Percentiles rank a stretch among this genome's conserved stretches.
Evolutionary conservation across 2,113 vertebrate species (phyloP).

Genomic region (Chionodraco myersi): DNA sequence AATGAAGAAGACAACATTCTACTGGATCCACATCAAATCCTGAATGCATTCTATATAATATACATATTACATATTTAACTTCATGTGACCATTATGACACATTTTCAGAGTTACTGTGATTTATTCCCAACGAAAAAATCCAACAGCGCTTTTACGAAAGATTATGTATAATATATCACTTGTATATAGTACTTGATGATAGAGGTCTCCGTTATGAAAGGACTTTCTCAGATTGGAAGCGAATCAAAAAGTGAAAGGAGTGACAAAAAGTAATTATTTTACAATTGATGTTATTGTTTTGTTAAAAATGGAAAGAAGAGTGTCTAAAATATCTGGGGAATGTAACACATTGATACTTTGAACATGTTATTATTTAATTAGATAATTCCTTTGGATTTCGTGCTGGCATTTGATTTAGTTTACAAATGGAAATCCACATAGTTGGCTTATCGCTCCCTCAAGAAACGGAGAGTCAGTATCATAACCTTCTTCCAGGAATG

Average conservation of each 20-base stretch:
- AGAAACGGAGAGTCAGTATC: not conserved
- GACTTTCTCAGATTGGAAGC: no score
- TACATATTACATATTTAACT: no score
- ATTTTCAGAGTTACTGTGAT: no score
- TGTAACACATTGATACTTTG: not conserved
- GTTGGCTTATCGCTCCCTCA: not conserved
- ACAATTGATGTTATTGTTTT: not conserved
- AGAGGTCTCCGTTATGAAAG: no score
- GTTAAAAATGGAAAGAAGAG: not conserved
- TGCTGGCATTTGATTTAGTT: slow-evolving; percentile 36
- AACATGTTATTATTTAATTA: not conserved
- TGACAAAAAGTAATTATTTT: no score
- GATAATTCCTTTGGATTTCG: slow-evolving; percentile 23
- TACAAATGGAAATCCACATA: not conserved
- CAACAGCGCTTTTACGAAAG: no score
- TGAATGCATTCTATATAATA: not conserved
- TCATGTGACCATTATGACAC: no score
- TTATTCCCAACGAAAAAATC: no score
- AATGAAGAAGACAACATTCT: not conserved
- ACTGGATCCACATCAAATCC: not conserved
- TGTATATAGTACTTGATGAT: no score
- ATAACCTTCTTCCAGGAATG: not conserved
- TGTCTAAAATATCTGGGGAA: not conserved
- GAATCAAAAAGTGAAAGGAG: no score
- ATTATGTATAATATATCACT: no score